Conservation (phyloP, 2,113 vertebrate genomes). For the Phrynosoma blainvillii region DNA sequence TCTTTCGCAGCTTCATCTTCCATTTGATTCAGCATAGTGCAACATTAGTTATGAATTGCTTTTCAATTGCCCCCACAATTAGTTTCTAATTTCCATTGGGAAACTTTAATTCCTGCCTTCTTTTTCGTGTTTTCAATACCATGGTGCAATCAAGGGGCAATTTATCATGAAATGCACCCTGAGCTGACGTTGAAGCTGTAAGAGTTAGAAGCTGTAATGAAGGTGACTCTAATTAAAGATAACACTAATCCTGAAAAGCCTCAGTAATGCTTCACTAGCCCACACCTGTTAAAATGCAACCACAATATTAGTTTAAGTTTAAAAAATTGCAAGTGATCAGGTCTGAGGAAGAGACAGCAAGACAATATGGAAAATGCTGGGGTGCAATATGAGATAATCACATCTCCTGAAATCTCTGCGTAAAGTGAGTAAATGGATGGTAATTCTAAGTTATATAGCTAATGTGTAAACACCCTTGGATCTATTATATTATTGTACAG, state of each 20-base stretch:
- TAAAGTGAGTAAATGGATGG: background rate
- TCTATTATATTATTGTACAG: background rate
- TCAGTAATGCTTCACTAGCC: background rate
- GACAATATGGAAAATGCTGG: background rate
- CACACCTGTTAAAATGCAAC: background rate
- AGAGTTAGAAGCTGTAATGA: background rate
- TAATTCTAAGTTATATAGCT: too few species aligned
- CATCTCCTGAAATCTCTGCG: too few species aligned
- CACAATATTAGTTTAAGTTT: too few species aligned
- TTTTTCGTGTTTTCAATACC: background rate
- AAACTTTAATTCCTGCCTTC: background rate
- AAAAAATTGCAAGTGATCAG: too few species aligned
- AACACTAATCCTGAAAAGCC: conserved; percentile 4
- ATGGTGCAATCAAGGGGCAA: background rate
- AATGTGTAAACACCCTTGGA: background rate
- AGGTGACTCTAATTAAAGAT: background rate
- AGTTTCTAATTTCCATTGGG: background rate
- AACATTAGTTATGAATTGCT: background rate
- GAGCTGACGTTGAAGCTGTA: background rate
- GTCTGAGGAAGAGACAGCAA: background rate
- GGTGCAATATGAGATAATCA: background rate
- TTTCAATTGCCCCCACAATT: background rate
- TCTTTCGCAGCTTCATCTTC: background rate
- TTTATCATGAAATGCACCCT: background rate
- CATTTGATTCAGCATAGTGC: background rate